These are phyloP conservation scores for Saturnia japonica DNA, from an alignment of 2,888 invertebrate genomes.

Conservation along the genomic window DNA sequence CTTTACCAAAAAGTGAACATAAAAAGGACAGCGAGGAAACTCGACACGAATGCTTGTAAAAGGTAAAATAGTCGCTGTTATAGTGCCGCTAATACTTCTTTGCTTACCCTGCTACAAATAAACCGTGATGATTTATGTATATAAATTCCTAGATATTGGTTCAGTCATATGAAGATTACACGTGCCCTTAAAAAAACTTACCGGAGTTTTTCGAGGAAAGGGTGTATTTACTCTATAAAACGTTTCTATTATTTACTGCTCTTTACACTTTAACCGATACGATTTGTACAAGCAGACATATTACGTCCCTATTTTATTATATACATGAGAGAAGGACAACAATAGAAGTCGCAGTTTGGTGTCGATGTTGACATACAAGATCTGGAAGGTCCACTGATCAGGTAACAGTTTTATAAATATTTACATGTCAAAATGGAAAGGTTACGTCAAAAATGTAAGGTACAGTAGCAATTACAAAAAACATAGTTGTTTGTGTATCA, in stretches of 20 bases:
- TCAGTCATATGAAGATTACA: conserved; percentile 1
- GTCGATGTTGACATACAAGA: conserved; percentile 31
- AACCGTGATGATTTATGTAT: neutral
- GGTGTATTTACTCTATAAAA: conserved; percentile 15
- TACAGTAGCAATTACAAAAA: conserved; percentile 30
- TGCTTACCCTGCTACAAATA: neutral
- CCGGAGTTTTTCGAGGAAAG: conserved; percentile 13
- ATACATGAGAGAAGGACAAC: conserved; percentile 25
- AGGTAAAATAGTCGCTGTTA: too few relatives aligned
- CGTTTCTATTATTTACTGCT: conserved; percentile 33
- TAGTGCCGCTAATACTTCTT: neutral
- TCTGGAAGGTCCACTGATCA: conserved; percentile 32
- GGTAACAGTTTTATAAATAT: conserved; percentile 48
- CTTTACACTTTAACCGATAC: conserved; percentile 39
- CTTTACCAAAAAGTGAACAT: too few relatives aligned
- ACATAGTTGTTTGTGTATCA: conserved; percentile 13
- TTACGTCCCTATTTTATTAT: conserved; percentile 26
- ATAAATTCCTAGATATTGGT: conserved; percentile 6
- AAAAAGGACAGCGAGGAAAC: too few relatives aligned
- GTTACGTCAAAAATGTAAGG: conserved; percentile 52
- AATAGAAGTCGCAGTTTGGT: conserved; percentile 21
- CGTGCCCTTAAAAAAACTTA: conserved; percentile 8
- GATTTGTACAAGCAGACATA: conserved; percentile 18
- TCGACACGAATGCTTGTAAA: too few relatives aligned
- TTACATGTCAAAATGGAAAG: conserved; percentile 49